These are phyloP conservation scores for Oxyteleia sp. DNA, from an alignment of 2,888 invertebrate genomes.

Conservation along the genomic window DNA sequence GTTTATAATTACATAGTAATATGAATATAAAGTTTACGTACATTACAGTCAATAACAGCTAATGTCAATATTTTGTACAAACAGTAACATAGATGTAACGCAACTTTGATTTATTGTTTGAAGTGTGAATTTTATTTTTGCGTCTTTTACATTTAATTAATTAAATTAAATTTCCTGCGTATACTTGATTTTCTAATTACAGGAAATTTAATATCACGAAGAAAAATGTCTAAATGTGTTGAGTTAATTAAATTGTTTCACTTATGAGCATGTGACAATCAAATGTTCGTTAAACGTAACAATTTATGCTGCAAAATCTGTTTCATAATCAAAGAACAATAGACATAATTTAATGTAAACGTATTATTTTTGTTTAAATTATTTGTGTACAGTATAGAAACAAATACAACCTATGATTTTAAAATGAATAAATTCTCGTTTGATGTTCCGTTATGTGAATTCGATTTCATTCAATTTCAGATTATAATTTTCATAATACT, in stretches of 20 bases:
- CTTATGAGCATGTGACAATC: background rate
- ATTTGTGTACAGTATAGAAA: no score
- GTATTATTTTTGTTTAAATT: no score
- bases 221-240: background rate
- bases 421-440: no score
- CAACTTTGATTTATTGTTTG: constrained; percentile 18
- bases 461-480: no score
- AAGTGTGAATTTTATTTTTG: constrained; percentile 27
- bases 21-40: constrained; percentile 9
- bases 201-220: background rate
- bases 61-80: constrained; percentile 6
- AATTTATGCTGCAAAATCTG: background rate
- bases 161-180: constrained; percentile 26
- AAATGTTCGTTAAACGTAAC: background rate
- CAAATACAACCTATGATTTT: no score
- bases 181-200: background rate
- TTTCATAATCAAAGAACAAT: no score
- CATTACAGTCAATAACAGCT: constrained; percentile 21
- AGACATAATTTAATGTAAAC: no score
- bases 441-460: no score
- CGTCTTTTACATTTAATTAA: background rate
- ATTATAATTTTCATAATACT: no score
- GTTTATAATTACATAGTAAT: constrained; percentile 1
- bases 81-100: constrained; percentile 15
- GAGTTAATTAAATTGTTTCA: constrained; percentile 8